Base-by-base conservation (phyloP, 2,888 invertebrate genomes). In the Neoascia interrupta region DNA sequence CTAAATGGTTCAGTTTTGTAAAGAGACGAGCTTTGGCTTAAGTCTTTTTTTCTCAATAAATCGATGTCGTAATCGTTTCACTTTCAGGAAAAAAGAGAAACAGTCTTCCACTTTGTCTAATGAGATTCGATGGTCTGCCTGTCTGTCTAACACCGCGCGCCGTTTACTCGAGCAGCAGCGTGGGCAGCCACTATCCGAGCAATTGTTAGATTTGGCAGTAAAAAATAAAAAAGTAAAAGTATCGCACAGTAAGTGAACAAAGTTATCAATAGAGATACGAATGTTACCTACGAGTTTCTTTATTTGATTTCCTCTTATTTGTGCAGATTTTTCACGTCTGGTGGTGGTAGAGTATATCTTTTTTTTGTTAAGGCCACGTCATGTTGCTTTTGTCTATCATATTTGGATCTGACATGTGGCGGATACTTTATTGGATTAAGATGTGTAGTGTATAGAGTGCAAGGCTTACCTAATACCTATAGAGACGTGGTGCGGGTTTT, bases 1-100 rank as follows among this genome's bases (percentile, higher is more conserved):
- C 37, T 56, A 39, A 68, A 47, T 56, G 58, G 41, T 49, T 49
- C 18, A 6, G 13, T 39, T 15, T 53, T 43, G n/a, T n/a, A n/a
- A n/a, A n/a, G n/a, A 41, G 18, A 10, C 16, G 8, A 49, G 23
- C n/a, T 61, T 43, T 34, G n/a, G n/a, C n/a, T n/a, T n/a, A n/a
- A n/a, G n/a, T n/a, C n/a, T n/a, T n/a, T n/a, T n/a, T n/a, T n/a
- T n/a, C n/a, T n/a, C n/a, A n/a, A n/a, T n/a, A n/a, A n/a, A 34
- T 37, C 8, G 28, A 39, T 68, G 47, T 47, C 47, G 47, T 36
- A 68, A 68, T 68, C 37, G 28, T 21, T 66, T 66, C 18, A 11
- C 13, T 66, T 56, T 47, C 15, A n/a, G n/a, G n/a, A n/a, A n/a
- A n/a, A n/a, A n/a, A n/a, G n/a, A n/a, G n/a, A 66, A 47, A 34